Evolutionary conservation across 2,888 invertebrate genomes (phyloP), one percentile per base, ranked within the genome.

Genomic region (Chromoteleia sp.): DNA sequence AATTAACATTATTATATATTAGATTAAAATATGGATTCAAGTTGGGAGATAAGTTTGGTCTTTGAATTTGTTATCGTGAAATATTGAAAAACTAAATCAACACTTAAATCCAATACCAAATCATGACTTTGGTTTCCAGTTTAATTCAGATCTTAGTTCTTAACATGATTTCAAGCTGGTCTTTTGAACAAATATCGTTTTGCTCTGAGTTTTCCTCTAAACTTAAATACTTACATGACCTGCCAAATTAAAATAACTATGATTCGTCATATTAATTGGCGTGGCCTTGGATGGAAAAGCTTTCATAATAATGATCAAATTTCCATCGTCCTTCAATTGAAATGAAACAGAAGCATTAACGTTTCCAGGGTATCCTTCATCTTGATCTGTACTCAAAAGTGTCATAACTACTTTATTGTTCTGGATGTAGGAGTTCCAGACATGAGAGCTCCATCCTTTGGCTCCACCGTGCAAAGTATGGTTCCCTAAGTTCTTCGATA

Each of bases 301-400:
- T 83, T 93, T 94, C 93, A 96, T 97, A 79, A 95, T 94, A 3
- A 98, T 94, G 76, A 94, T 92, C 43, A 99, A 92, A 78, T 95
- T 94, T 88, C 97, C 96, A 82, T 96, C 94, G 21, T 94, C 94
- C 5, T 94, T 95, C 15, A 98, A 93, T 84, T 94, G 94, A 88
- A 96, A 98, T 0, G 93, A 93, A 0, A 96, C 94, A 48, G 94
- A 95, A 0, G 94, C 94, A 84, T 95, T 93, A 7, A 98, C 93
- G 45, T 95, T 94, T 0, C 98, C 98, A 0, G 98, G 98, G 92
- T 96, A 99, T 0, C 97, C 97, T 91, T 98, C 97, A 86, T 97
- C 95, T 8, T 95, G 95, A 84, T 97, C 96, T 3, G 94, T 93
- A 54, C 97, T 97, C 0, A 95, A 92, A 87, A 97, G 95, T 41